Conservation (phyloP, 2,888 invertebrate species). For the Calliphora vomitoria region DNA sequence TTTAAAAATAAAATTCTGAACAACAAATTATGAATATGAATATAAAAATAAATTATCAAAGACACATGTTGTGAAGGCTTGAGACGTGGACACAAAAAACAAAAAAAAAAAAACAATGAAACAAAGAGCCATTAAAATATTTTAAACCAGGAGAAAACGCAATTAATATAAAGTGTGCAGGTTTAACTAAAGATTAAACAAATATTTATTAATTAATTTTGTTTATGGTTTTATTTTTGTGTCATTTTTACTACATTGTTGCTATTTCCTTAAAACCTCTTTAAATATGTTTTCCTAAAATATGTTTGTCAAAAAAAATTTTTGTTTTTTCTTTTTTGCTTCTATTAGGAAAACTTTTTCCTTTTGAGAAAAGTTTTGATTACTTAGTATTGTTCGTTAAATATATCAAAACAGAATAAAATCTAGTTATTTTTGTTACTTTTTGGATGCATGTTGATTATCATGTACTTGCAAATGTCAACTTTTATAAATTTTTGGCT, state of each 20-base stretch:
- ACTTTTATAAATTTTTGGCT: too few species aligned
- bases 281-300: not conserved
- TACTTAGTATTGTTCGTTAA: not conserved
- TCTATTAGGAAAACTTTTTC: not conserved
- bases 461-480: too few species aligned
- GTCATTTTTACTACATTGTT: too few species aligned
- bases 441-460: too few species aligned
- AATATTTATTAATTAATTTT: too few species aligned
- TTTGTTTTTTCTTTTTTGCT: not conserved
- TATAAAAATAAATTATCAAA: slow-evolving; percentile 29
- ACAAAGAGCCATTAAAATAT: slow-evolving; percentile 19
- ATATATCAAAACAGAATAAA: not conserved
- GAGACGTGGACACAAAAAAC: not conserved
- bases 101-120: not conserved
- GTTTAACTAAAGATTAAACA: too few species aligned
- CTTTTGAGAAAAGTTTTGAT: not conserved
- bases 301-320: not conserved
- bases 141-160: not conserved
- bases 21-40: slow-evolving; percentile 18
- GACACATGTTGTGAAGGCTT: slow-evolving; percentile 34
- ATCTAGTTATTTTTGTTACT: too few species aligned
- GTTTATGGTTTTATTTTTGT: too few species aligned
- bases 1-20: slow-evolving; percentile 4
- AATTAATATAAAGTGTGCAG: not conserved
- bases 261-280: not conserved